A percentile compares a stretch with the other conserved stretches of the same genome.
phyloP scores from a whole-genome alignment of 2,888 invertebrate genomes.

The Drosophila monieri region DNA sequence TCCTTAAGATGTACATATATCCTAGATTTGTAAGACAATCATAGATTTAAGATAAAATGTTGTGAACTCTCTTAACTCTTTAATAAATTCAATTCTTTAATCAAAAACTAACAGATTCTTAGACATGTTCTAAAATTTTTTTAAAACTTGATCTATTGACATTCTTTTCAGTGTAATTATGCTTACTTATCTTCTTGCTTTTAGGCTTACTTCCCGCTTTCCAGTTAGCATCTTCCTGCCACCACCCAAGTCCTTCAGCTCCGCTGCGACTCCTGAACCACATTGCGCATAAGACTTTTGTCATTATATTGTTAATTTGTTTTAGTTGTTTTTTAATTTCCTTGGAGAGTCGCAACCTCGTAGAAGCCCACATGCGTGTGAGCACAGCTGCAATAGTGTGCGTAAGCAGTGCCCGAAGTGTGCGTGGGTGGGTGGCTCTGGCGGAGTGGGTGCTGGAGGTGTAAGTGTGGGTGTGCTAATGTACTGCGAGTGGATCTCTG shows the following conservation, averaged over 20 bases:
- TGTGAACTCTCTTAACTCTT: no score
- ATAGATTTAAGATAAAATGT: no score
- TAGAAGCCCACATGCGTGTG: conserved; percentile 50
- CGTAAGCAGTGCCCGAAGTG: conserved; percentile 11
- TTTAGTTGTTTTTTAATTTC: conserved; percentile 78
- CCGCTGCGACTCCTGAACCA: conserved; percentile 14
- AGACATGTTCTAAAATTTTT: neutral
- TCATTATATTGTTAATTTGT: conserved; percentile 77
- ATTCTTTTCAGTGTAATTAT: conserved; percentile 3
- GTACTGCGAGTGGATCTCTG: conserved; percentile 62
- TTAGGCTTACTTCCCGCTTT: conserved; percentile 30
- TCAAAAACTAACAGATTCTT: no score
- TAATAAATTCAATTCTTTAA: no score
- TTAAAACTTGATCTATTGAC: neutral
- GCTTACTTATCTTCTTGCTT: conserved; percentile 12
- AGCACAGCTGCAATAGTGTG: conserved; percentile 18
- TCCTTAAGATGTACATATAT: neutral
- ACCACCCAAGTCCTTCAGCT: neutral
- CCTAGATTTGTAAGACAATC: no score
- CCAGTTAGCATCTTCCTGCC: conserved; percentile 7
- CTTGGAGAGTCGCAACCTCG: conserved; percentile 72
- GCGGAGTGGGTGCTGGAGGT: conserved; percentile 2
- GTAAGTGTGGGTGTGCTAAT: conserved; percentile 49
- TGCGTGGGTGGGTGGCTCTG: conserved; percentile 5
- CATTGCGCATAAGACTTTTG: conserved; percentile 64